These are phyloP conservation scores for Ciconia boyciana DNA, from an alignment of 2,113 vertebrate genomes.

Conservation along the genomic window DNA sequence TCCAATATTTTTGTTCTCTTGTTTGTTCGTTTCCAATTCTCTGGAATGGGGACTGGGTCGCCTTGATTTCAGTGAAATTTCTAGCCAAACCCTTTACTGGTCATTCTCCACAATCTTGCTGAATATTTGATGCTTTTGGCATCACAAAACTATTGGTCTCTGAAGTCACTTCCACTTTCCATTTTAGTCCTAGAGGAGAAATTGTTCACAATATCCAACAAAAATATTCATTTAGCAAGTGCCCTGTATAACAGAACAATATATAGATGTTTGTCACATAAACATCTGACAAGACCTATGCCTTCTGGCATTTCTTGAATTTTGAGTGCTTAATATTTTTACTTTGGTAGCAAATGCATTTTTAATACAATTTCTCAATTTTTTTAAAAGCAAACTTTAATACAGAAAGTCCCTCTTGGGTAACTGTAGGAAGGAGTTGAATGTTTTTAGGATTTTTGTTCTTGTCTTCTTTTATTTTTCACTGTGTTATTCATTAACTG, in stretches of 20 bases:
- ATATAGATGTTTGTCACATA: constrained; percentile 32
- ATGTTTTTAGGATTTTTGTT: background rate
- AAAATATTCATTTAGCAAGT: constrained; percentile 30
- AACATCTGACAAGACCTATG: constrained; percentile 36
- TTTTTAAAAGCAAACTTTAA: background rate
- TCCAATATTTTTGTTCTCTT: background rate
- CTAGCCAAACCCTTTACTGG: background rate
- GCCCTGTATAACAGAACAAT: background rate
- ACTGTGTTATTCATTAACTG: background rate
- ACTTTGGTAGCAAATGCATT: constrained; percentile 30
- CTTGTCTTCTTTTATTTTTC: background rate
- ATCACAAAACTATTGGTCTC: background rate
- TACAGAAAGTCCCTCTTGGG: background rate
- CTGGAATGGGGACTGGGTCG: background rate
- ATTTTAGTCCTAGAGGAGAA: constrained; percentile 25
- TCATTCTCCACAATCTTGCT: background rate
- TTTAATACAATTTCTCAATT: background rate
- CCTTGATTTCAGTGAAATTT: background rate
- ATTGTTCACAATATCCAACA: constrained; percentile 19
- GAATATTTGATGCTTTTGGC: constrained; percentile 11
- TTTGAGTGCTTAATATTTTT: constrained; percentile 48
- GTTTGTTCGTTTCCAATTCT: background rate
- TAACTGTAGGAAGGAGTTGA: background rate
- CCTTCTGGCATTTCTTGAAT: constrained; percentile 49
- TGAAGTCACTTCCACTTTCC: constrained; percentile 29